Conservation (phyloP, 1,140 invertebrate genomes). For the Aradophagus sp. region DNA sequence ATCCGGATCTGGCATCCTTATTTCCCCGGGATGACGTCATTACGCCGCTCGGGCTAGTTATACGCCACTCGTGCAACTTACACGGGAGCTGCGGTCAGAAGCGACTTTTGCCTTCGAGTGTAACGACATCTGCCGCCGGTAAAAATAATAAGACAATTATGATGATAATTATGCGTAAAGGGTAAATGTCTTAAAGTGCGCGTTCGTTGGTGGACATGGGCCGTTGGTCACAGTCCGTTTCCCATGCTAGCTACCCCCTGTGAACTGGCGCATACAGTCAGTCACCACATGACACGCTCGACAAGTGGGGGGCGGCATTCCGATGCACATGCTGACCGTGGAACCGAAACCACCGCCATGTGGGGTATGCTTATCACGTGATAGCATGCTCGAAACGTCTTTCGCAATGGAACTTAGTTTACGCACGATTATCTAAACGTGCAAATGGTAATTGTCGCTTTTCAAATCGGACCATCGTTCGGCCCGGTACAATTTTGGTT, state of each 20-base stretch:
- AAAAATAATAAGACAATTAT: constrained; percentile 46
- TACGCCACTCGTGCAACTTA: too few species aligned
- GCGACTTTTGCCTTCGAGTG: constrained; percentile 13
- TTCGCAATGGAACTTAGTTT: constrained; percentile 39
- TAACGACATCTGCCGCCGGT: constrained; percentile 7
- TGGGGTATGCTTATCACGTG: constrained; percentile 52
- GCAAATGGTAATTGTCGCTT: constrained; percentile 17
- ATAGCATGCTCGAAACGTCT: constrained; percentile 42
- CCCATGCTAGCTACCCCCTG: constrained; percentile 58
- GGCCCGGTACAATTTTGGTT: too few species aligned
- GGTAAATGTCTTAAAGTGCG: constrained; percentile 51
- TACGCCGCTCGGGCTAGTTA: neutral
- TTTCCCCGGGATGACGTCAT: too few species aligned
- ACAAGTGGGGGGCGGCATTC: constrained; percentile 50
- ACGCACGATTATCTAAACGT: constrained; percentile 19
- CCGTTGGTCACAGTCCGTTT: constrained; percentile 50
- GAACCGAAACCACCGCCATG: constrained; percentile 47
- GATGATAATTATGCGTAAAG: constrained; percentile 40
- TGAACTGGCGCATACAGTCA: constrained; percentile 39
- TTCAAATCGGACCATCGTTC: constrained; percentile 2
- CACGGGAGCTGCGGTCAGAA: neutral
- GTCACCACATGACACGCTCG: constrained; percentile 51
- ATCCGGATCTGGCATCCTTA: too few species aligned
- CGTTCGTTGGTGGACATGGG: constrained; percentile 52
- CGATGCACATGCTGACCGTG: constrained; percentile 48